These are phyloP conservation scores for Cryptotermes secundus DNA, from an alignment of 1,140 invertebrate species.

Conservation along the genomic window DNA sequence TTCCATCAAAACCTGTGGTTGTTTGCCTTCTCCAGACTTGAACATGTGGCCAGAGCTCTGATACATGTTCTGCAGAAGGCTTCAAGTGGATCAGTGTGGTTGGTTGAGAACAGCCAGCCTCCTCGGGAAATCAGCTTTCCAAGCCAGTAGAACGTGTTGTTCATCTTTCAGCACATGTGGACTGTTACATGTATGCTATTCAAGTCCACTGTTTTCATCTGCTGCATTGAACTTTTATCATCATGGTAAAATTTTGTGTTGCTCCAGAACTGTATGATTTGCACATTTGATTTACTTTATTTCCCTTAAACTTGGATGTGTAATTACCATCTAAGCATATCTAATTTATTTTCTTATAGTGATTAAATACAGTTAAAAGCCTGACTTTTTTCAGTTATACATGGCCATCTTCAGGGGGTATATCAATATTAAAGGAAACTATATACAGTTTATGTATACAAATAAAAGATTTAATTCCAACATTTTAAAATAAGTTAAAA, in stretches of 20 bases:
- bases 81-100: constrained; percentile 68
- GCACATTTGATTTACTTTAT: background rate
- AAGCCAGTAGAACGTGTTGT: constrained; percentile 6
- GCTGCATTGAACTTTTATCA: background rate
- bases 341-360: too few relatives aligned
- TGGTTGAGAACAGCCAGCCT: constrained; percentile 65
- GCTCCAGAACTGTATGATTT: background rate
- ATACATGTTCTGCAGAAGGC: constrained; percentile 63
- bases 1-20: background rate
- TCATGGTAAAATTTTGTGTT: background rate
- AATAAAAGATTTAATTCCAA: too few relatives aligned
- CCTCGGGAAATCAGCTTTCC: constrained; percentile 54
- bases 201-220: background rate
- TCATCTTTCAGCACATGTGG: background rate
- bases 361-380: too few relatives aligned
- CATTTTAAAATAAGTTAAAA: background rate
- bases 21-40: constrained; percentile 54
- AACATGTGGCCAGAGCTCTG: constrained; percentile 64
- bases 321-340: too few relatives aligned
- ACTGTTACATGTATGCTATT: background rate
- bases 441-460: too few relatives aligned
- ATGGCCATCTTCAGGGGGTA: too few relatives aligned
- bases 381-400: too few relatives aligned
- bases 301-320: background rate
- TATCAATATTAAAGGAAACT: too few relatives aligned